A percentile compares a stretch with the other conserved stretches of the same genome.
Evolutionary conservation across 1,140 invertebrate genomes (phyloP).

Genomic region (Centruroides sculpturatus): DNA sequence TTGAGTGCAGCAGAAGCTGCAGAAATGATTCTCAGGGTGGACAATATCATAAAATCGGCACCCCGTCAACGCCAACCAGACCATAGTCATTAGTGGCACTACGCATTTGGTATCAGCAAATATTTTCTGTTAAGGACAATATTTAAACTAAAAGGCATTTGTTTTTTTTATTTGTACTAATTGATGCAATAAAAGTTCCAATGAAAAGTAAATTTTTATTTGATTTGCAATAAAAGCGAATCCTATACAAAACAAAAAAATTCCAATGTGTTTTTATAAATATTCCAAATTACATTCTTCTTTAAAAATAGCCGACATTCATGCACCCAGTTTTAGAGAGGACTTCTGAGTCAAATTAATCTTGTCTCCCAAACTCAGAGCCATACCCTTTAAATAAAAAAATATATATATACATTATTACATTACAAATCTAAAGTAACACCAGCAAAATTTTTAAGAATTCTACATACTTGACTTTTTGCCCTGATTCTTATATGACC

Average conservation of each 20-base stretch:
- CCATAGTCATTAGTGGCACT: constrained; percentile 15
- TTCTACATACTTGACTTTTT: constrained; percentile 71
- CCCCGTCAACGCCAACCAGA: constrained; percentile 80
- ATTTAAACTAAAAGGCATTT: too few species aligned
- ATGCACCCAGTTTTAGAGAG: constrained; percentile 12
- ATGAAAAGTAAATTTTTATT: too few species aligned
- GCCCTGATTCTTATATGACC: constrained; percentile 95
- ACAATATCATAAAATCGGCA: constrained; percentile 90
- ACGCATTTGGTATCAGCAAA: too few species aligned
- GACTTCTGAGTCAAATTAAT: constrained; percentile 81
- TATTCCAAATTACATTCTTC: too few species aligned
- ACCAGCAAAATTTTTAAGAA: background rate
- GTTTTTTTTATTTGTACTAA: too few species aligned
- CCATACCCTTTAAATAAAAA: constrained; percentile 67
- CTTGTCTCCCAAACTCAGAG: constrained; percentile 87
- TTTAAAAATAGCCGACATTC: background rate
- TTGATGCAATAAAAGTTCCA: too few species aligned
- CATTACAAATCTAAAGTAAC: background rate
- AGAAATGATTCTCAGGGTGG: constrained; percentile 97
- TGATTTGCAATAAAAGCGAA: too few species aligned
- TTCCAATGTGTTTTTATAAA: too few species aligned
- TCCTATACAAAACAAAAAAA: too few species aligned
- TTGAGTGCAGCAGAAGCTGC: constrained; percentile 91
- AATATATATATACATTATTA: background rate
- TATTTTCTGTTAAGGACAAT: too few species aligned